These are phyloP conservation scores for Menidia beryllina DNA, from an alignment of 2,113 vertebrate species.

Conservation along the genomic window DNA sequence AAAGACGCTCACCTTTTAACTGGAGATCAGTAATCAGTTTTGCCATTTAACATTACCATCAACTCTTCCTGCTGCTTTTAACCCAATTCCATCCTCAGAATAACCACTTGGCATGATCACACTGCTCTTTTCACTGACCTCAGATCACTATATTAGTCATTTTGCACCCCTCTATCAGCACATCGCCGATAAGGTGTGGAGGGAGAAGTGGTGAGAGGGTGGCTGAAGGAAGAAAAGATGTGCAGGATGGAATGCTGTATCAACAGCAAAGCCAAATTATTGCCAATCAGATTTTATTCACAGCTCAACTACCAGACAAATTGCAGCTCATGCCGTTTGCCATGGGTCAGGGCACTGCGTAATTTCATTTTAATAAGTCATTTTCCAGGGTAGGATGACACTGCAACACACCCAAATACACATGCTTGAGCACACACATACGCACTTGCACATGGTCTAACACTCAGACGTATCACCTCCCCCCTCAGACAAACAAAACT, in stretches of 20 bases:
- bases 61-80: constrained; percentile 59
- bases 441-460: constrained; percentile 32
- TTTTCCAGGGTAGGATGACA: constrained; percentile 82
- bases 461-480: constrained; percentile 32
- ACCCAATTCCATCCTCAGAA: constrained; percentile 49
- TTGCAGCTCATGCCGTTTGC: constrained; percentile 82
- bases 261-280: constrained; percentile 85
- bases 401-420: constrained; percentile 57
- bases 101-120: constrained; percentile 69
- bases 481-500: constrained; percentile 60
- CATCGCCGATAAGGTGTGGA: constrained; percentile 26
- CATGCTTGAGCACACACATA: constrained; percentile 50
- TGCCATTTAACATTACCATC: constrained; percentile 78
- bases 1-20: constrained; percentile 56
- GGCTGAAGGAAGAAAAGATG: constrained; percentile 49
- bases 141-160: constrained; percentile 70
- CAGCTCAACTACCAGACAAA: constrained; percentile 86
- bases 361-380: constrained; percentile 86
- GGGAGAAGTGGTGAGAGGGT: not conserved
- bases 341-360: constrained; percentile 81
- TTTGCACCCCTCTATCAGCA: constrained; percentile 78
- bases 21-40: constrained; percentile 63
- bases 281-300: constrained; percentile 87
- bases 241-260: constrained; percentile 68
- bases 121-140: constrained; percentile 70